Percentiles rank a stretch among this genome's conserved stretches.
Conservation (phyloP, 1,140 invertebrate genomes). For the Xylocopa sonorina region DNA sequence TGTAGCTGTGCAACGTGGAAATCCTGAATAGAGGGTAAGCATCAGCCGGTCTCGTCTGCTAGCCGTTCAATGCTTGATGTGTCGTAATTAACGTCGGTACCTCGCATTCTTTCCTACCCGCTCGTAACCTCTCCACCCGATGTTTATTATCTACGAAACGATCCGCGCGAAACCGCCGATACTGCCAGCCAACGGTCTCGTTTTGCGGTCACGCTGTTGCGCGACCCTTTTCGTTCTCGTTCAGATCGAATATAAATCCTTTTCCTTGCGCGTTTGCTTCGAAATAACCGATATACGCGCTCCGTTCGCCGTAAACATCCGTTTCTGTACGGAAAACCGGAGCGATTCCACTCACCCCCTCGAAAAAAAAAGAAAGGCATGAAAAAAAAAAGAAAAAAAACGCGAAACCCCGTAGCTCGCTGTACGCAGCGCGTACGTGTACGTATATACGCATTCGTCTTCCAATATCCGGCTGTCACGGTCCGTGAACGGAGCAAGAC, state of each 20-base stretch:
- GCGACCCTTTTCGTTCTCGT: not conserved
- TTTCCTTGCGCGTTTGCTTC: no score
- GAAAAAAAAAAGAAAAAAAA: not conserved
- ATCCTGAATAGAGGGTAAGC: slow-evolving; percentile 52
- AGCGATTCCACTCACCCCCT: no score
- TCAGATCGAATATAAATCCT: not conserved
- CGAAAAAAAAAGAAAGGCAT: no score
- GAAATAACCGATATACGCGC: no score
- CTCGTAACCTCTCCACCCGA: slow-evolving; percentile 20
- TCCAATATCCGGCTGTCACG: slow-evolving; percentile 40
- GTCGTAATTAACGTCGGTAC: slow-evolving; percentile 63
- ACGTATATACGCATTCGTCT: not conserved
- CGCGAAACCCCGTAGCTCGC: not conserved
- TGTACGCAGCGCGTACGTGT: no score
- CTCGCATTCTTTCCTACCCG: slow-evolving; percentile 22
- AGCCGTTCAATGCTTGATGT: slow-evolving; percentile 55
- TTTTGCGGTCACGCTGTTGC: slow-evolving; percentile 5
- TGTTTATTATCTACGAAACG: slow-evolving; percentile 30
- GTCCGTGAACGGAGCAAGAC: slow-evolving; percentile 23
- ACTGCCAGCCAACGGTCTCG: not conserved
- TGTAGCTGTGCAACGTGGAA: slow-evolving; percentile 50
- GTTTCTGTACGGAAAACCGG: no score
- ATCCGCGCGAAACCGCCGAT: slow-evolving; percentile 5
- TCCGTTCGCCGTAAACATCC: no score
- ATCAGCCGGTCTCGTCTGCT: slow-evolving; percentile 53